Evolutionary conservation across 2,888 invertebrate species (phyloP).

Genomic region (Drosophila pegasa): DNA sequence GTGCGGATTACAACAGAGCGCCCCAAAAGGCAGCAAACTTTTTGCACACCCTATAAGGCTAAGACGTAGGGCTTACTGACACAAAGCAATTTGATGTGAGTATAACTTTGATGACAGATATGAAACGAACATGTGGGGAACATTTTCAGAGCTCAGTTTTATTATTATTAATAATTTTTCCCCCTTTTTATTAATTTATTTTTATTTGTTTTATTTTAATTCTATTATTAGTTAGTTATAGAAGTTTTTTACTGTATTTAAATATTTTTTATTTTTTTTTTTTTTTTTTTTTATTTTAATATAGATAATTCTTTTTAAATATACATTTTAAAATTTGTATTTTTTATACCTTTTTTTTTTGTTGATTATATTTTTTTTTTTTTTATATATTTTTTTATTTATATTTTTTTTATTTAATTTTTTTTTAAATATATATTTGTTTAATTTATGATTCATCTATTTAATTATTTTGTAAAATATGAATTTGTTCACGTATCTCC

Average conservation of each 20-base stretch:
- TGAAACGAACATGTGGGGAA: too few relatives aligned
- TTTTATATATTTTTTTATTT: too few relatives aligned
- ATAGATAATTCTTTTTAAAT: not conserved
- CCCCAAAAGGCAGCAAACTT: constrained; percentile 24
- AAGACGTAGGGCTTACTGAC: not conserved
- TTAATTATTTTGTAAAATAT: not conserved
- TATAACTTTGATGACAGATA: not conserved
- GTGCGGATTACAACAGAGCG: constrained; percentile 62
- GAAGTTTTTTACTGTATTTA: not conserved
- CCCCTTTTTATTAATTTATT: not conserved
- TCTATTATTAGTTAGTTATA: not conserved
- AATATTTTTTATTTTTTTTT: too few relatives aligned
- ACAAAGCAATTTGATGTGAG: not conserved
- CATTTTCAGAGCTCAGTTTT: too few relatives aligned
- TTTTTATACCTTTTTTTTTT: not conserved
- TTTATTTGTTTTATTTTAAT: not conserved
- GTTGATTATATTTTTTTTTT: too few relatives aligned
- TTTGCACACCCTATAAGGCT: constrained; percentile 16
- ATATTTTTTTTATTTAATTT: not conserved
- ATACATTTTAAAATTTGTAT: not conserved
- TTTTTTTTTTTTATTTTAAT: not conserved
- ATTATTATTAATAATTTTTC: too few relatives aligned
- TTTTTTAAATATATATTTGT: not conserved
- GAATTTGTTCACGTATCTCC: not conserved
- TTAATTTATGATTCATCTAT: not conserved